Percentiles rank a stretch among this genome's conserved stretches.
phyloP scores from a whole-genome alignment of 2,113 vertebrate species.

The Tenebrosternarchus preto region DNA sequence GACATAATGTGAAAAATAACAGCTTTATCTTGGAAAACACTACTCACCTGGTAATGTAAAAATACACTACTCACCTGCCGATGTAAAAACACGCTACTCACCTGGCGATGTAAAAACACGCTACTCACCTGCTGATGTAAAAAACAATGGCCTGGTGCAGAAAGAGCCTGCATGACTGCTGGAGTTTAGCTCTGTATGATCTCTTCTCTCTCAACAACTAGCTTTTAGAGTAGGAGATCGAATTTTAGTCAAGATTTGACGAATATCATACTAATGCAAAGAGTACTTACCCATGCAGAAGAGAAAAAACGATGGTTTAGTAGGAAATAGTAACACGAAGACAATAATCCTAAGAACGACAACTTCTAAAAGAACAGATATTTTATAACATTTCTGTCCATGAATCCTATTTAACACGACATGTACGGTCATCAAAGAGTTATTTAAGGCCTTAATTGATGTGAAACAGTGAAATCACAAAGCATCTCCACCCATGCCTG shows the following conservation, averaged over 20 bases:
- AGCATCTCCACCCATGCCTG: not conserved
- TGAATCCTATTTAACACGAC: not conserved
- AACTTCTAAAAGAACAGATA: too few relatives aligned
- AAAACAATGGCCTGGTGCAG: too few relatives aligned
- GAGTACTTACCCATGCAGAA: too few relatives aligned
- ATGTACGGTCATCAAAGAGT: not conserved
- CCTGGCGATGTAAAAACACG: too few relatives aligned
- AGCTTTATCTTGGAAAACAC: not conserved
- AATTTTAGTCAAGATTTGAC: too few relatives aligned
- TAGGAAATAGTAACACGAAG: too few relatives aligned
- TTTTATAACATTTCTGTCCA: too few relatives aligned
- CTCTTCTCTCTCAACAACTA: not conserved
- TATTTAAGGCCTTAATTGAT: not conserved
- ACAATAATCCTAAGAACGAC: too few relatives aligned
- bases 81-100: not conserved
- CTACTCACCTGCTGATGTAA: not conserved
- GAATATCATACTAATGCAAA: too few relatives aligned
- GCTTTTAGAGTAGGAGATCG: too few relatives aligned
- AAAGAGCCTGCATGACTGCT: not conserved
- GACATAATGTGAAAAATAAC: not conserved
- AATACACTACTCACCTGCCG: not conserved
- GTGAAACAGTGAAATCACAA: too few relatives aligned
- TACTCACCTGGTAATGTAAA: not conserved
- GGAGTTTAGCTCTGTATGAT: not conserved
- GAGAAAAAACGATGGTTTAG: too few relatives aligned